phyloP scores from a whole-genome alignment of 1,140 invertebrate species.

The Cryptotermes secundus region DNA sequence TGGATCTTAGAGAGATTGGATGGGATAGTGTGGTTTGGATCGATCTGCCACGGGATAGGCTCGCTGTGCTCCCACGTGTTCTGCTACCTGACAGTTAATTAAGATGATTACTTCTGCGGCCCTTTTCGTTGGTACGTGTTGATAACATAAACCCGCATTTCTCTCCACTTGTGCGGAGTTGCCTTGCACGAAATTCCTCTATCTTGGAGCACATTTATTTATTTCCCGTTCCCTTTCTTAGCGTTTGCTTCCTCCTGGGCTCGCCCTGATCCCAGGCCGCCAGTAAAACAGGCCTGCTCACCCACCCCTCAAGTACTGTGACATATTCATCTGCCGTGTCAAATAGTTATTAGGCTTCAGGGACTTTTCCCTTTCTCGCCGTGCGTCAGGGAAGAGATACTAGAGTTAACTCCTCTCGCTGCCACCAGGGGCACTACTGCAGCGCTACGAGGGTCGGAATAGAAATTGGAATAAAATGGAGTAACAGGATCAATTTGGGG shows the following conservation, averaged over 20 bases:
- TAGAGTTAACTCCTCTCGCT: conserved; percentile 21
- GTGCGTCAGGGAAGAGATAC: background rate
- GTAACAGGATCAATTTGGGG: conserved; percentile 3
- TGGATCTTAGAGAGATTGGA: no score
- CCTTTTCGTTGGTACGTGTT: no score
- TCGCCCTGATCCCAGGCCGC: background rate
- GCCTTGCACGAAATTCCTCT: background rate
- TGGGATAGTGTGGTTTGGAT: no score
- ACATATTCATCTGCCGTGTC: conserved; percentile 34
- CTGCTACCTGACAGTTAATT: no score
- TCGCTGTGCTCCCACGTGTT: no score
- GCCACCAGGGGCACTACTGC: conserved; percentile 19
- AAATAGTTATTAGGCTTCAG: conserved; percentile 31
- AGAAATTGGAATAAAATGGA: conserved; percentile 18
- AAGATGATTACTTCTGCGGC: no score
- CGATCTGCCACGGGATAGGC: no score
- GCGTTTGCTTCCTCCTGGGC: background rate
- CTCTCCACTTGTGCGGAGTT: background rate
- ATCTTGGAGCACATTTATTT: background rate
- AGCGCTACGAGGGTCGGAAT: background rate
- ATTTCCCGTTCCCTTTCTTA: background rate
- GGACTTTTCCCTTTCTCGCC: background rate
- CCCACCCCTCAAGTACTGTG: conserved; percentile 16
- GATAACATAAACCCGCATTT: no score
- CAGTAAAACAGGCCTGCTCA: background rate